Base-by-base conservation (phyloP, 2,888 invertebrate species). In the Nemurella pictetii region DNA sequence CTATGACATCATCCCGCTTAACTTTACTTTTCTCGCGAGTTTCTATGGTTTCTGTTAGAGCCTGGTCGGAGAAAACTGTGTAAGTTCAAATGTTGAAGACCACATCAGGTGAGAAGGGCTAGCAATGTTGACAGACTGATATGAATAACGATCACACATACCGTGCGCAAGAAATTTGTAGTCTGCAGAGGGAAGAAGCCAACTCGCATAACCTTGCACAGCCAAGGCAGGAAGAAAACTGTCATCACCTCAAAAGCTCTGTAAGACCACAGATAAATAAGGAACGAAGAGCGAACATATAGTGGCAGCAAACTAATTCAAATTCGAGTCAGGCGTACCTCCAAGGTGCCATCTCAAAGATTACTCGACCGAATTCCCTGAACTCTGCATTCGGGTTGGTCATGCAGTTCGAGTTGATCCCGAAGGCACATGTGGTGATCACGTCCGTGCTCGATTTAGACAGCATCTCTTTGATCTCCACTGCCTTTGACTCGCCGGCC, bases 401-500 rank as follows among this genome's bases (percentile, higher is more conserved):
- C 20, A 84, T 80, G 80, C 84, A 82, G 84, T 84, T 84, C 15
- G 81, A 81, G 32, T 82, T 75, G 26, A 84, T 84, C 0, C 84
- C 84, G 75, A 84, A 84, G 0, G 84, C 84, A 28, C 84, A 84
- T n/a, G 84, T 3, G 28, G 84, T 75, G 30, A 84, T 84, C 74
- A 84, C 84, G 74, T 84, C 84, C 12, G 84, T 82, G 82, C 27
- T 29, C 26, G 82, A 28, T 75, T 85, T 84, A 27, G 85, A 85
- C 83, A 85, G 29, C 30, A 85, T 32, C 32, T 86, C 86, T 77
- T 85, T 78, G 29, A 80, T 55, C 30, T 85, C 85, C 12, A 86
- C 32, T 25, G 30, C n/a, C 29, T 85, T 73, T 15, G 28, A 26
- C 26, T 27, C 80, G 15, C 12, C 55, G 9, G 84, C 27, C 35